Conservation (phyloP, 2,797 vertebrate genomes). For the Sebastes vulpes region DNA sequence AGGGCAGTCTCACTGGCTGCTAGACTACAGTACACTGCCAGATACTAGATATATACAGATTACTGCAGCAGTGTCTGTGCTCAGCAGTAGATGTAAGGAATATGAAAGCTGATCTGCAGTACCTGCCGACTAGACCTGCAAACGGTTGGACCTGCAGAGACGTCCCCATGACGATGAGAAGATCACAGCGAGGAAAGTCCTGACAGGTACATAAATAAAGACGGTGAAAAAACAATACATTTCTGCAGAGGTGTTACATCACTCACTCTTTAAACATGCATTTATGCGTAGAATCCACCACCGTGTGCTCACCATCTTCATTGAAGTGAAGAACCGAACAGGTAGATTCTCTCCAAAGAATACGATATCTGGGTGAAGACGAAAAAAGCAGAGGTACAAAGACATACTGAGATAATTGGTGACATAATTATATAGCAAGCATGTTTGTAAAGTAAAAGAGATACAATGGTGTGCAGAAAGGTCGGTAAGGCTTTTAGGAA, state of each 20-base stretch:
- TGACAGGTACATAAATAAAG: constrained; percentile 45
- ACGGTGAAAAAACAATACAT: neutral
- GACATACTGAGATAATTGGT: neutral
- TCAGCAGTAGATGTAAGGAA: neutral
- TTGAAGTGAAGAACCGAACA: constrained; percentile 89
- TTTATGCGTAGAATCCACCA: neutral
- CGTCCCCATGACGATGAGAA: constrained; percentile 94
- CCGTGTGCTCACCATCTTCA: constrained; percentile 87
- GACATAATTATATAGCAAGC: neutral
- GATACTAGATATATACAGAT: neutral
- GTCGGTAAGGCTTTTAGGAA: neutral
- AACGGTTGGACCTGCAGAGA: constrained; percentile 95
- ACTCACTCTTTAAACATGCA: neutral
- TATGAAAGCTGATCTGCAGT: neutral
- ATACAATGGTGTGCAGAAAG: no score
- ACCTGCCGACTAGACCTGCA: constrained; percentile 92
- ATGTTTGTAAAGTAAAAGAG: neutral
- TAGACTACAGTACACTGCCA: neutral
- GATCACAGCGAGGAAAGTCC: constrained; percentile 92
- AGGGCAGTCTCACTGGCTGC: neutral
- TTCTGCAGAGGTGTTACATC: neutral
- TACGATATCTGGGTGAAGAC: constrained; percentile 87
- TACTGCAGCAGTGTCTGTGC: neutral
- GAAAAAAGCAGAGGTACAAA: neutral
- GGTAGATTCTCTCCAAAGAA: constrained; percentile 95